Base-by-base conservation (phyloP, 1,140 invertebrate species). In the Agraylea sexmaculata region DNA sequence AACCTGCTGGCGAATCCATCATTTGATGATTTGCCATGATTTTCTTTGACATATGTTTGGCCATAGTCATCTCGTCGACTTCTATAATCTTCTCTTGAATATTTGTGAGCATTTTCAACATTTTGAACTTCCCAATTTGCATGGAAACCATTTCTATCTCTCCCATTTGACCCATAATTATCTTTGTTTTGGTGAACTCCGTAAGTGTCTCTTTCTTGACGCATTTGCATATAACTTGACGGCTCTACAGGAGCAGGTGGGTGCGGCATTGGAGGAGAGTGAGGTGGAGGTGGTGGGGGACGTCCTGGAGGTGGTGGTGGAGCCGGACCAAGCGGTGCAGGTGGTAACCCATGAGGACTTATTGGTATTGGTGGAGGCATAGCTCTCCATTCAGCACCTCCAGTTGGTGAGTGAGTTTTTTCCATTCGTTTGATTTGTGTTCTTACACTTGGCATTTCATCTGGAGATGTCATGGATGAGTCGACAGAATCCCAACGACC, bases 231-330 rank as follows among this genome's bases (percentile, higher is more conserved):
- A 15, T 84, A 83, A 68, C 75, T 47, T 68, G 81, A 49, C 0
- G 67, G 59, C 13, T 49, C 47, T 8, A 49, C 27, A 0, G 47
- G 43, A 18, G 43, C 36, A 16, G 47, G 47, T 21, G 48, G 48
- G 3, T 47, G 52, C 2, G 62, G 62, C 5, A 62, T 59, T 0
- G 64, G 59, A 46, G 73, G 56, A 29, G 71, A 56, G 45, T 72
- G 53, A 44, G 61, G 57, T 53, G 71, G 59, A 0, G 72, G 69
- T 0, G 74, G 71, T 8, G 74, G 73, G n/a, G 73, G 73, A 2
- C 74, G 73, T 0, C 73, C 65, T 5, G 70, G 69, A 1, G 79
- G 79, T 0, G 83, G 83, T 3, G 83, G 82, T 0, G 84, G 80
- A 3, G 79, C 62, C 43, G 83, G 60, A 49, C 79, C 60, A 43